Evolutionary conservation across 2,113 vertebrate species (phyloP).

Genomic region (Merops nubicus): DNA sequence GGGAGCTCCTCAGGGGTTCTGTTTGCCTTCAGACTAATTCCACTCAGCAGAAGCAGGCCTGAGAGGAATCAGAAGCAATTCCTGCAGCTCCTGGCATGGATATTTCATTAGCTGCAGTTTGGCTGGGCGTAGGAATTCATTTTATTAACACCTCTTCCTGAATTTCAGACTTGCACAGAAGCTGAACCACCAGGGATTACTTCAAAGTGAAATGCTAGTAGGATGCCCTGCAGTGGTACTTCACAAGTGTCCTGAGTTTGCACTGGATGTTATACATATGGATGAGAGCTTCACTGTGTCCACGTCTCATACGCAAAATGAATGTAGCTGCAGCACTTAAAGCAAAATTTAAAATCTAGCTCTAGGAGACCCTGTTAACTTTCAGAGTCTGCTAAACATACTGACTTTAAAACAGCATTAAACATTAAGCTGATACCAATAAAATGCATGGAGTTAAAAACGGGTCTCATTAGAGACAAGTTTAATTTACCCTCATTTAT

Average conservation of each 20-base stretch:
- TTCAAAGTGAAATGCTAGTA: background rate
- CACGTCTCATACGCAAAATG: background rate
- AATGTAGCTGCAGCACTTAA: background rate
- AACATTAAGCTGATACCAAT: background rate
- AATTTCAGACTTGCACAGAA: background rate
- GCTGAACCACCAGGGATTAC: background rate
- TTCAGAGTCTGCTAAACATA: background rate
- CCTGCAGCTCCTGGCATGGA: background rate
- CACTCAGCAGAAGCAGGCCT: background rate
- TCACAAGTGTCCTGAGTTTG: background rate
- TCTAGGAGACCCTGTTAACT: background rate
- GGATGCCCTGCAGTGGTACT: background rate
- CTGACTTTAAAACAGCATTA: background rate
- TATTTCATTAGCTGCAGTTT: background rate
- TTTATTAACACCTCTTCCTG: background rate
- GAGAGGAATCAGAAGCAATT: background rate
- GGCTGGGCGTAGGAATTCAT: background rate
- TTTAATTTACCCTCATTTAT: background rate
- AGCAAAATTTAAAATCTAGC: background rate
- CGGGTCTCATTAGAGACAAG: background rate
- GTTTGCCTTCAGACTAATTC: background rate
- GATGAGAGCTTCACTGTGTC: background rate
- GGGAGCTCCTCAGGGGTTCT: background rate
- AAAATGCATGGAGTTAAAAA: background rate
- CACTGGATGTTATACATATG: background rate